These are phyloP conservation scores for Papilio glaucus DNA, from an alignment of 1,140 invertebrate species.

Conservation along the genomic window DNA sequence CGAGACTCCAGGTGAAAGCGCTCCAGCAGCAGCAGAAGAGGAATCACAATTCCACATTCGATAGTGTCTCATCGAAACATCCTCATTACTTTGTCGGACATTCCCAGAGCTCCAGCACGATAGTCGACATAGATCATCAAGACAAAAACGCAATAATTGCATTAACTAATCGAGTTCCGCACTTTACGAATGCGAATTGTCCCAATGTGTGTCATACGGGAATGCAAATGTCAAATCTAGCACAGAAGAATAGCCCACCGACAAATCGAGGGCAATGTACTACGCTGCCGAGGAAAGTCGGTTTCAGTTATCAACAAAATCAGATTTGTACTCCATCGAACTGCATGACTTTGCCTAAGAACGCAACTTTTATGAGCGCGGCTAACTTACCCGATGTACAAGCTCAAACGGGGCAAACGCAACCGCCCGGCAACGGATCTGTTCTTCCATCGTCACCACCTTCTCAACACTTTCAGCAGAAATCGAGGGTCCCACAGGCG, in stretches of 20 bases:
- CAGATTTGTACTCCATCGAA: conserved; percentile 80
- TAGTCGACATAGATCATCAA: conserved; percentile 92
- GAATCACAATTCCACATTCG: conserved; percentile 88
- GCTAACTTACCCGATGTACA: conserved; percentile 84
- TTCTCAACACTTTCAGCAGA: conserved; percentile 78
- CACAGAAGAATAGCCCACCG: conserved; percentile 85
- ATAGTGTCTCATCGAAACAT: conserved; percentile 86
- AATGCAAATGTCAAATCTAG: conserved; percentile 84
- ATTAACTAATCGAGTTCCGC: conserved; percentile 82
- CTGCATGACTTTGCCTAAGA: conserved; percentile 85
- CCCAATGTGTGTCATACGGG: conserved; percentile 85
- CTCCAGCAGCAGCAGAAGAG: conserved; percentile 87
- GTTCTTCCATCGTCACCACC: conserved; percentile 73
- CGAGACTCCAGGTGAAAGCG: conserved; percentile 90
- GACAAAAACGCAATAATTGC: conserved; percentile 87
- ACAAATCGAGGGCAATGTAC: conserved; percentile 85
- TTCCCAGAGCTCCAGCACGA: conserved; percentile 88
- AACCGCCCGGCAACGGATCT: conserved; percentile 73
- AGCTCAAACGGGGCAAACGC: conserved; percentile 72
- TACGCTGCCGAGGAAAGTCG: conserved; percentile 86
- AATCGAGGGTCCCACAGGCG: conserved; percentile 88
- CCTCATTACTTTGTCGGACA: conserved; percentile 87
- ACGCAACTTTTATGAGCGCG: conserved; percentile 84
- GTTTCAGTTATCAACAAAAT: conserved; percentile 80
- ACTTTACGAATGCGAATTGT: conserved; percentile 79